Evolutionary conservation across 2,113 vertebrate species (phyloP), one percentile per base, ranked within the genome.

Genomic region (Embiotoca jacksoni): DNA sequence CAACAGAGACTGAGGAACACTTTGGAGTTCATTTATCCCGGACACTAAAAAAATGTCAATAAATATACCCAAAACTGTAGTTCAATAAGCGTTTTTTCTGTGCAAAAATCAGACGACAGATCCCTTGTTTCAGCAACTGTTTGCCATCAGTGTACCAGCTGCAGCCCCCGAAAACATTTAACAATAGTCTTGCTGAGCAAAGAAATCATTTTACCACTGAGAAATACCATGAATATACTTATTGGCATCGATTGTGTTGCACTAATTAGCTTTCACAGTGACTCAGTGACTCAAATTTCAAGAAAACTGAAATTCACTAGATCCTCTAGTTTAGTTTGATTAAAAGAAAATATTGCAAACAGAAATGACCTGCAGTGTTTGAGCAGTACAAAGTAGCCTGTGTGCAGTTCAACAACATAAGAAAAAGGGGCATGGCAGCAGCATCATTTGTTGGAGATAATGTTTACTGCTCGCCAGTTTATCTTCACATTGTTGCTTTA

Each of bases 401-500:
- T 59, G 32, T 23, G 46, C 33, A 30, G 41, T 49, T 62, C 36
- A 77, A 49, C 56, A 49, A 47, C 55, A 73, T 39, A 31, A 62
- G n/a, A 54, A 54, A 35, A 73, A 36, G 39, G 11, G 30, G n/a
- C 59, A 59, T 23, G 23, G 50, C 23, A 35, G 39, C 55, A 33
- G 47, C 53, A 59, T 39, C 61, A 53, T 63, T 81, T 79, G 37
- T 44, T 33, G 47, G 46, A 55, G 52, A 71, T 77, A 57, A 69
- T 64, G 50, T 80, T 73, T 68, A 52, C 69, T 68, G 44, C 62
- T 55, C 0, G 3, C 44, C 50, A 73, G 63, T 81, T 82, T 65
- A 60, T 68, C 36, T 47, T 71, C 63, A 63, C 39, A 75, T 68
- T 23, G 33, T 49, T 61, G 46, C 68, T 74, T 79, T 81, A 77